Percentiles rank a stretch among this genome's conserved stretches.
These are phyloP conservation scores for Heterodera schachtii DNA, from an alignment of 1,140 invertebrate species.

Conservation along the genomic window DNA sequence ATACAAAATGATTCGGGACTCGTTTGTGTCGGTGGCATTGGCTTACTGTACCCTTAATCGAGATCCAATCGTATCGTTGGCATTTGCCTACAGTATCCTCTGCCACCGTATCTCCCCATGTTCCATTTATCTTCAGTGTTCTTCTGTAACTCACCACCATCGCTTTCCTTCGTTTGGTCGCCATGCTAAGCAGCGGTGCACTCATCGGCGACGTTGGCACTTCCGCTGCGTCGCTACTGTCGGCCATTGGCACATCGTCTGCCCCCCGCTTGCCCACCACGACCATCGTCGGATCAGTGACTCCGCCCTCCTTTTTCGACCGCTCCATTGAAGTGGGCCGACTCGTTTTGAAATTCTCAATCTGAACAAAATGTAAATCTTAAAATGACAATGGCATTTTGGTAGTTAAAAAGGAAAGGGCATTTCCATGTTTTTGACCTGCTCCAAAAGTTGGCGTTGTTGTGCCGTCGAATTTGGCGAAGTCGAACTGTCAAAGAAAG, in stretches of 20 bases:
- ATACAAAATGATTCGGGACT: too few relatives aligned
- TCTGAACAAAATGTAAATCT: slow-evolving; percentile 8
- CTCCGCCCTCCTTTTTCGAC: not conserved
- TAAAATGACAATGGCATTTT: too few relatives aligned
- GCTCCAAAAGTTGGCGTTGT: slow-evolving; percentile 10
- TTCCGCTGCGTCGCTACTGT: not conserved
- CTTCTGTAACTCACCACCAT: not conserved
- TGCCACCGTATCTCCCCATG: too few relatives aligned
- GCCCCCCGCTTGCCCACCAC: not conserved
- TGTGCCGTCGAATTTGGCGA: not conserved
- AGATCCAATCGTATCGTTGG: too few relatives aligned
- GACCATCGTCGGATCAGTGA: not conserved
- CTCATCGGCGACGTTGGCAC: not conserved
- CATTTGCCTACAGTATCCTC: too few relatives aligned
- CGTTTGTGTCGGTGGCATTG: too few relatives aligned
- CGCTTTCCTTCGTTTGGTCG: not conserved
- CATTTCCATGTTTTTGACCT: not conserved
- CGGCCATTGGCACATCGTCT: not conserved
- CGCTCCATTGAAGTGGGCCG: slow-evolving; percentile 9
- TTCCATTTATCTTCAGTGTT: too few relatives aligned
- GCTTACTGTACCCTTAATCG: too few relatives aligned
- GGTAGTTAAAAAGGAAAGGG: too few relatives aligned
- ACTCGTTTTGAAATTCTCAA: slow-evolving; percentile 15
- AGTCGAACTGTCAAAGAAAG: not conserved
- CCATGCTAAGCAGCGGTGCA: not conserved